Conservation (phyloP, 2,888 invertebrate species). For the Mesoligia furuncula region DNA sequence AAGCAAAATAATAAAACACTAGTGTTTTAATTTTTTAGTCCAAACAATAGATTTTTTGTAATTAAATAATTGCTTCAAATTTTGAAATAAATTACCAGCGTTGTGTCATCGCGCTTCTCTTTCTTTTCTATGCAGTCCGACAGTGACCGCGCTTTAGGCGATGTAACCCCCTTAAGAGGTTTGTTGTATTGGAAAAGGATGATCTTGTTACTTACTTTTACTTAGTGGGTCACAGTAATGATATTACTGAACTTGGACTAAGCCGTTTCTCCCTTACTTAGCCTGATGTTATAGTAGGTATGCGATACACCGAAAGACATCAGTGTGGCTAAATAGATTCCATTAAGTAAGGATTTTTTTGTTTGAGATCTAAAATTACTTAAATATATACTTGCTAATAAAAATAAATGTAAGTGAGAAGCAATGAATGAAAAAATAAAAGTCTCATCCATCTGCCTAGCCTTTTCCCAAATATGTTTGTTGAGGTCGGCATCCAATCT, state of each 20-base stretch:
- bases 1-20: too few relatives aligned
- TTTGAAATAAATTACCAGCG: too few relatives aligned
- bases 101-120: too few relatives aligned
- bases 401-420: background rate
- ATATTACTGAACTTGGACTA: conserved; percentile 76
- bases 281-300: conserved; percentile 66
- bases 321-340: conserved; percentile 18
- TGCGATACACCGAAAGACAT: conserved; percentile 50
- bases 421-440: background rate
- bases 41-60: too few relatives aligned
- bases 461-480: too few relatives aligned
- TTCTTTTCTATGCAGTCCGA: too few relatives aligned
- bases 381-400: background rate
- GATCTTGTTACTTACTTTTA: conserved; percentile 79
- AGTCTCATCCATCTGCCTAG: too few relatives aligned
- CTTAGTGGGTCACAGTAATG: conserved; percentile 76
- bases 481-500: too few relatives aligned
- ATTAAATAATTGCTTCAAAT: too few relatives aligned
- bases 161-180: too few relatives aligned
- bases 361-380: background rate
- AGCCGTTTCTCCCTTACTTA: conserved; percentile 65
- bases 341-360: conserved; percentile 27
- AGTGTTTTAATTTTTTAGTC: too few relatives aligned
- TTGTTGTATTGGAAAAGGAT: conserved; percentile 73
- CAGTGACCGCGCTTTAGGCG: too few relatives aligned